phyloP scores from a whole-genome alignment of 2,113 vertebrate genomes.

The Tauraco erythrolophus region DNA sequence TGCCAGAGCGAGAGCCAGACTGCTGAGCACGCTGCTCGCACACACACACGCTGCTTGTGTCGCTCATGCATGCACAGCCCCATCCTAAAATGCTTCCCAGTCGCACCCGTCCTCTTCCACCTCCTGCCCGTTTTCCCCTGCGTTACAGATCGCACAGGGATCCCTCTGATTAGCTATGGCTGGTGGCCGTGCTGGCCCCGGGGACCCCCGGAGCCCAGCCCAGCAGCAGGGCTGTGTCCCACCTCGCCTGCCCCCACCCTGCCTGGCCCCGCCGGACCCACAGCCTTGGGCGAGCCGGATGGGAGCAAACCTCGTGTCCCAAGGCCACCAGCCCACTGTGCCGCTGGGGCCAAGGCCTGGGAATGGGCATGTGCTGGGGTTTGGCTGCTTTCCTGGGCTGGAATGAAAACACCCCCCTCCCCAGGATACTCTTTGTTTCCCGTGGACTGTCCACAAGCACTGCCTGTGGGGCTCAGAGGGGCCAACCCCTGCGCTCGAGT shows the following conservation, averaged over 20 bases:
- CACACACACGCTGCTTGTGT: neutral
- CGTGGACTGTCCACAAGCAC: fast-evolving
- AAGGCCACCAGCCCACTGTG: slow-evolving; percentile 36
- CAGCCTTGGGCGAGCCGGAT: neutral
- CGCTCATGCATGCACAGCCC: neutral
- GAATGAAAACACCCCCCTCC: slow-evolving; percentile 30
- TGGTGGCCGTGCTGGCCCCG: fast-evolving
- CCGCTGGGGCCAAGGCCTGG: slow-evolving; percentile 36
- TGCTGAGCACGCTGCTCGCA: neutral
- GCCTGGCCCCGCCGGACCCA: fast-evolving
- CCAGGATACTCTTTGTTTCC: slow-evolving; percentile 35
- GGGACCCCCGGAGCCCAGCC: fast-evolving
- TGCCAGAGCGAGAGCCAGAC: neutral
- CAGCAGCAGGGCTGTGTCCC: neutral
- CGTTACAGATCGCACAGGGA: fast-evolving
- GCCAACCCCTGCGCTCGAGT: neutral
- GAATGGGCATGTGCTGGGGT: slow-evolving; percentile 44
- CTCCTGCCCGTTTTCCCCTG: neutral
- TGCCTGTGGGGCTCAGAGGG: neutral
- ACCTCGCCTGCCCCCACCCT: neutral
- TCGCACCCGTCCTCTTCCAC: neutral
- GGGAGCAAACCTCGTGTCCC: neutral
- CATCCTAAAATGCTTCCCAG: neutral
- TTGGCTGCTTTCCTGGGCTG: slow-evolving; percentile 63
- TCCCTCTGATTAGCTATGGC: fast-evolving